Conservation (phyloP, 2,113 vertebrate genomes). For the Rhea pennata region DNA sequence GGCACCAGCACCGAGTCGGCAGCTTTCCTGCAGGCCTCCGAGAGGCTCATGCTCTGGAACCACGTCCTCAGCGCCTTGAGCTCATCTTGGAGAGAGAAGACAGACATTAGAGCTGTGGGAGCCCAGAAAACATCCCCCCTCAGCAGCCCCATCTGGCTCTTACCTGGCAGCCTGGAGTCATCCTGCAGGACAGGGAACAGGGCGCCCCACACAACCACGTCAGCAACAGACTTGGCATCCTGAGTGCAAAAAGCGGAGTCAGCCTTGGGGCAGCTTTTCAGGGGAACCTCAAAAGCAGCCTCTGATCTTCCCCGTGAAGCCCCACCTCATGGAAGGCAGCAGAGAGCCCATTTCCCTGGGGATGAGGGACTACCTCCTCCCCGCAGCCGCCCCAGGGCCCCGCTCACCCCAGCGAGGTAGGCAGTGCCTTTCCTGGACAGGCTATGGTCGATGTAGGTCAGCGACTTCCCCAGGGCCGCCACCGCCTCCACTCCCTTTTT, state of each 20-base stretch:
- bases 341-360: accelerated
- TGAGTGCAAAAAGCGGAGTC: conserved; percentile 27
- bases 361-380: too few relatives aligned
- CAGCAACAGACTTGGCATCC: conserved; percentile 84
- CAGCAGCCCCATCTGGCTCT: neutral
- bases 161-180: conserved; percentile 67
- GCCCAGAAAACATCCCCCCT: neutral
- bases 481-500: conserved; percentile 77
- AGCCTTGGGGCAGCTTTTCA: neutral
- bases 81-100: conserved; percentile 74
- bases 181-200: conserved; percentile 84
- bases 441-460: conserved; percentile 82
- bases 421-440: conserved; percentile 69
- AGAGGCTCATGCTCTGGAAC: conserved; percentile 82
- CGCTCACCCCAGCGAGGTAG: conserved; percentile 84
- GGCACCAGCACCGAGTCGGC: conserved; percentile 77
- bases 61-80: conserved; percentile 76
- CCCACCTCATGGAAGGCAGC: neutral
- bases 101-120: accelerated
- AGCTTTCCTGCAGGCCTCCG: conserved; percentile 79
- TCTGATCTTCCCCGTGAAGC: neutral
- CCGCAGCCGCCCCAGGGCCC: accelerated
- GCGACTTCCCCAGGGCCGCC: conserved; percentile 63
- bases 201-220: conserved; percentile 88
- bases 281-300: neutral